These are phyloP conservation scores for Mionectes macconnelli DNA, from an alignment of 2,113 vertebrate species.

Conservation along the genomic window DNA sequence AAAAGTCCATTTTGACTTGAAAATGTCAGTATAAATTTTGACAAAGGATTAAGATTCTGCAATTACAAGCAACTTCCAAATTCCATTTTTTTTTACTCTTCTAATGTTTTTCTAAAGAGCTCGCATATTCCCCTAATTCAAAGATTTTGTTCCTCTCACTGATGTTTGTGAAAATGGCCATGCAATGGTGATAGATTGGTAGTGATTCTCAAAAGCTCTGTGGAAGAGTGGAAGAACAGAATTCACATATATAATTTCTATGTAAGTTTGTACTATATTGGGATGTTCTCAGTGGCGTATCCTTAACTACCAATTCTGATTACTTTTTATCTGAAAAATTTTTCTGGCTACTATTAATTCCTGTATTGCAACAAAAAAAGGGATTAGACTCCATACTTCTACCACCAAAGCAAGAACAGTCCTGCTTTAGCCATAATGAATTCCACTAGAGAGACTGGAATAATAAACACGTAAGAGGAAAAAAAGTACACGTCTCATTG, in stretches of 20 bases:
- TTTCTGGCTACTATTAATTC: not conserved
- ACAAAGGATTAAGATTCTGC: not conserved
- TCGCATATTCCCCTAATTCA: not conserved
- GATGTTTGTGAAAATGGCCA: not conserved
- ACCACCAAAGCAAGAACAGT: not conserved
- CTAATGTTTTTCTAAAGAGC: not conserved
- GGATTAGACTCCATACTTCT: not conserved
- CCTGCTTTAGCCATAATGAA: not conserved
- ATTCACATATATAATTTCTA: not conserved
- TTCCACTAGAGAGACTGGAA: not conserved
- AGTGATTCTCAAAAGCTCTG: not conserved
- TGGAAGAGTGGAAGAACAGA: not conserved
- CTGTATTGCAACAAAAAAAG: not conserved
- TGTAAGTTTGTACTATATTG: not conserved
- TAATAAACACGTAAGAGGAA: not conserved
- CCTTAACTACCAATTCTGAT: not conserved
- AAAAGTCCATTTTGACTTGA: not conserved
- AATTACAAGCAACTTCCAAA: not conserved
- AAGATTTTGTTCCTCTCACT: not conserved
- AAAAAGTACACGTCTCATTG: fast-evolving
- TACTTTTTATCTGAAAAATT: not conserved
- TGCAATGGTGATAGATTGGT: not conserved
- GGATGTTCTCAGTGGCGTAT: not conserved
- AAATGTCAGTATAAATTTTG: not conserved
- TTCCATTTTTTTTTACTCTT: not conserved